phyloP scores from a whole-genome alignment of 2,888 invertebrate genomes.

The Cataglyphis cursor region DNA sequence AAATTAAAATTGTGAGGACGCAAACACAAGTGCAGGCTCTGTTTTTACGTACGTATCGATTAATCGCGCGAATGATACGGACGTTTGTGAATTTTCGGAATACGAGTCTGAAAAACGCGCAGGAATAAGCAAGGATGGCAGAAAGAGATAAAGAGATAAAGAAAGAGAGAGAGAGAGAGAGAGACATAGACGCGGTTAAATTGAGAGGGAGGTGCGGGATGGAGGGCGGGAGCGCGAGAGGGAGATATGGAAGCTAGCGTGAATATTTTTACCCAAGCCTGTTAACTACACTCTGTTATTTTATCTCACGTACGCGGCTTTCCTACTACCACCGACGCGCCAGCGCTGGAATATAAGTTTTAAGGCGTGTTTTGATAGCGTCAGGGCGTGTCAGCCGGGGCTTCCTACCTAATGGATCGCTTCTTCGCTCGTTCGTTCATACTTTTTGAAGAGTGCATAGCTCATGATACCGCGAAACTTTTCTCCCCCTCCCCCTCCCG shows the following conservation, averaged over 20 bases:
- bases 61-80: slow-evolving; percentile 31
- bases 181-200: slow-evolving; percentile 48
- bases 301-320: slow-evolving; percentile 82
- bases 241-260: slow-evolving; percentile 75
- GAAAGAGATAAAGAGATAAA: slow-evolving; percentile 26
- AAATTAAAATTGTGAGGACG: slow-evolving; percentile 5
- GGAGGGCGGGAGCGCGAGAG: slow-evolving; percentile 30
- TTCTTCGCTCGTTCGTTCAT: slow-evolving; percentile 79
- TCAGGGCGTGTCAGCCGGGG: slow-evolving; percentile 84
- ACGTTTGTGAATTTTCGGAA: slow-evolving; percentile 27
- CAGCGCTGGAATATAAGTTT: slow-evolving; percentile 84
- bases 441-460: slow-evolving; percentile 76
- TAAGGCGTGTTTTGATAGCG: slow-evolving; percentile 86
- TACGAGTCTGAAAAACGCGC: neutral
- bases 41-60: slow-evolving; percentile 34
- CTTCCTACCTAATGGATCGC: slow-evolving; percentile 85
- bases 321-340: slow-evolving; percentile 76
- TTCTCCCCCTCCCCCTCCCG: slow-evolving; percentile 2
- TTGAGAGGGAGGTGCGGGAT: slow-evolving; percentile 49
- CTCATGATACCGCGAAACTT: slow-evolving; percentile 74
- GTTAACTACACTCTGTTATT: slow-evolving; percentile 85
- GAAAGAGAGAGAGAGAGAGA: slow-evolving; percentile 19
- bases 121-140: slow-evolving; percentile 32
- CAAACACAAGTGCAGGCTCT: neutral
- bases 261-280: slow-evolving; percentile 84